Evolutionary conservation across 2,888 invertebrate genomes (phyloP).

Genomic region (Octodonta nipae): DNA sequence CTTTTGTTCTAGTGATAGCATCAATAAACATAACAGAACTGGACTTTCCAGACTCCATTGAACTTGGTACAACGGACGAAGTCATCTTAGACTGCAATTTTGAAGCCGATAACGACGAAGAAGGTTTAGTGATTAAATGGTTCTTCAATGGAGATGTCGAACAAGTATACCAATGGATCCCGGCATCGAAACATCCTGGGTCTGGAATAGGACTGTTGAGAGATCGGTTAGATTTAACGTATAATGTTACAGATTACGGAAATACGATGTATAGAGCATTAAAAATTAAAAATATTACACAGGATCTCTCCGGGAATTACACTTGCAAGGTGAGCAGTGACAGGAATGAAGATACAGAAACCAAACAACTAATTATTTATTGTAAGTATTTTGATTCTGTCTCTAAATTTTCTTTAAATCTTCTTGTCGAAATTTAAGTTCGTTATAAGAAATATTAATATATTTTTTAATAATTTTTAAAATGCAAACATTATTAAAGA

Average conservation of each 20-base stretch:
- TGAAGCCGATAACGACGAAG: constrained; percentile 30
- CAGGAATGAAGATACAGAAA: constrained; percentile 32
- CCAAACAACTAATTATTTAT: constrained; percentile 40
- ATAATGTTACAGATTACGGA: constrained; percentile 33
- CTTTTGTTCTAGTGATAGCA: constrained; percentile 25
- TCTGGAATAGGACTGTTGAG: constrained; percentile 29
- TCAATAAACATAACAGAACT: constrained; percentile 24
- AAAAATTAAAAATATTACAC: constrained; percentile 37
- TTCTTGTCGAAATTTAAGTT: no score
- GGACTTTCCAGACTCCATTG: constrained; percentile 21
- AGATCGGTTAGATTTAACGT: constrained; percentile 33
- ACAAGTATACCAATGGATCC: constrained; percentile 40
- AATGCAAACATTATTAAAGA: no score
- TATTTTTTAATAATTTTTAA: no score
- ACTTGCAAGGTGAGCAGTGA: constrained; percentile 42
- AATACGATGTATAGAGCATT: constrained; percentile 40
- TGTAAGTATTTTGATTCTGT: constrained; percentile 35
- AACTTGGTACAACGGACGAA: constrained; percentile 21
- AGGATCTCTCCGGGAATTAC: constrained; percentile 42
- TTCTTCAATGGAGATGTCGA: constrained; percentile 35
- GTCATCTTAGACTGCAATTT: constrained; percentile 40
- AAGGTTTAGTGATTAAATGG: constrained; percentile 39
- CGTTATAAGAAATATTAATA: no score
- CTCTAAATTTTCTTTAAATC: background rate
- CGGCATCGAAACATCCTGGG: constrained; percentile 18